These are phyloP conservation scores for Molossus alvarezi DNA, from an alignment of 2,797 vertebrate species.

Conservation along the genomic window DNA sequence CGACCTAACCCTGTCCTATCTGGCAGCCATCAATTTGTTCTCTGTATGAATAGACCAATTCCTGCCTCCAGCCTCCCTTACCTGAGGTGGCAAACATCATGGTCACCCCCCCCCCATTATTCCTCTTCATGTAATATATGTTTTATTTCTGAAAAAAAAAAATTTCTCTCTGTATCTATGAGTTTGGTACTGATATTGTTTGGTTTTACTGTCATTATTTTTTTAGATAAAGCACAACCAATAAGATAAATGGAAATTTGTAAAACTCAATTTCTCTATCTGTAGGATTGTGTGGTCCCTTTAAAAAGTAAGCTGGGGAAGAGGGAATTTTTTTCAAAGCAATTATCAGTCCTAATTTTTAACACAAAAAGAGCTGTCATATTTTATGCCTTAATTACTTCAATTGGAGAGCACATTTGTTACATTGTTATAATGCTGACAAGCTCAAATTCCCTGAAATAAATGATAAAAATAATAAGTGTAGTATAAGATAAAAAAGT, in stretches of 20 bases:
- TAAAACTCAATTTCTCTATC: slow-evolving; percentile 32
- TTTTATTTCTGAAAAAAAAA: no score
- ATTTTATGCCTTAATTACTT: slow-evolving; percentile 74
- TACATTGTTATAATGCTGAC: slow-evolving; percentile 64
- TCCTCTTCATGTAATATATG: no score
- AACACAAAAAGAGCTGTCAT: slow-evolving; percentile 49
- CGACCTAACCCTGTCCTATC: background rate
- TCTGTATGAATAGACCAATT: background rate
- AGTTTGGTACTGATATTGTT: background rate
- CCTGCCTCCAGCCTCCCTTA: no score
- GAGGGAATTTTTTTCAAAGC: slow-evolving; percentile 60
- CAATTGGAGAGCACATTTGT: slow-evolving; percentile 63
- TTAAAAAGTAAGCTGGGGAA: slow-evolving; percentile 42
- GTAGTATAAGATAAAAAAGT: slow-evolving; percentile 3
- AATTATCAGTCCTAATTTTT: slow-evolving; percentile 73
- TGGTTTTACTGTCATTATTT: slow-evolving; percentile 44
- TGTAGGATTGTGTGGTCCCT: slow-evolving; percentile 10
- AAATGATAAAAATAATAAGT: slow-evolving; percentile 66
- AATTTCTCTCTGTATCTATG: background rate
- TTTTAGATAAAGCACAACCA: slow-evolving; percentile 50
- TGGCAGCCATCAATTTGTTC: background rate
- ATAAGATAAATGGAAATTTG: slow-evolving; percentile 37
- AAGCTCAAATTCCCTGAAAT: slow-evolving; percentile 65
- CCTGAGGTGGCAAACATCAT: no score
- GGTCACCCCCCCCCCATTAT: no score